Base-by-base conservation (phyloP, 2,797 vertebrate genomes). In the Enteromius unitaeniatus region DNA sequence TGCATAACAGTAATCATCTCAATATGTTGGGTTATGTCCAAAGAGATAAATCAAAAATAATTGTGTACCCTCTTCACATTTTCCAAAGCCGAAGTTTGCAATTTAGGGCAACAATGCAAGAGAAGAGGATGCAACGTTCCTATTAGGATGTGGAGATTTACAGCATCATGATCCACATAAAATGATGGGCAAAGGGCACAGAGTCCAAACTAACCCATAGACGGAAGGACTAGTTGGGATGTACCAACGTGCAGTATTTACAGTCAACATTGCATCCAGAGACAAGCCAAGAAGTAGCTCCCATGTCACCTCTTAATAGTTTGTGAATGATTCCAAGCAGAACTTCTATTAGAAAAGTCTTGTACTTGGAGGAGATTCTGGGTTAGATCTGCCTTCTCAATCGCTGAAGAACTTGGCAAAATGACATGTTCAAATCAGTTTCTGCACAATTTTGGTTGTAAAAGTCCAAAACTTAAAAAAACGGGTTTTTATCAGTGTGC, bases 11-110 rank as follows among this genome's bases (percentile, higher is more conserved):
- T 85, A 86, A 83, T 88, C 77, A 85, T 88, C 92, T 91, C 90
- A 91, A 87, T 88, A 91, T 91, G 92, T 90, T 91, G 90, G 88
- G 85, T 92, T 91, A 93, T 93, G 94, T 94, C 93, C 91, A 92
- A 90, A 91, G 91, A 92, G 92, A 94, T 95, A 94, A 93, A 95
- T 94, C 93, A 89, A 92, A 86, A 93, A 94, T 94, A 93, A 94
- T 94, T 94, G 92, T 88, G 90, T 82, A 85, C 88, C 90, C 91
- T 85, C 87, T 89, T 90, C 85, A 70, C 49, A 58, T 60, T 78
- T 81, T 82, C 67, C 62, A 74, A 80, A 79, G 51, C 70, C 64
- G 34, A 79, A 42, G 60, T 62, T 80, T 72, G 78, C 68, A 81
- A 87, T 84, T 84, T 78, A 77, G 81, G 78, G 60, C 73, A 84